phyloP scores from a whole-genome alignment of 2,888 invertebrate genomes.

The Chrysina gloriosa region DNA sequence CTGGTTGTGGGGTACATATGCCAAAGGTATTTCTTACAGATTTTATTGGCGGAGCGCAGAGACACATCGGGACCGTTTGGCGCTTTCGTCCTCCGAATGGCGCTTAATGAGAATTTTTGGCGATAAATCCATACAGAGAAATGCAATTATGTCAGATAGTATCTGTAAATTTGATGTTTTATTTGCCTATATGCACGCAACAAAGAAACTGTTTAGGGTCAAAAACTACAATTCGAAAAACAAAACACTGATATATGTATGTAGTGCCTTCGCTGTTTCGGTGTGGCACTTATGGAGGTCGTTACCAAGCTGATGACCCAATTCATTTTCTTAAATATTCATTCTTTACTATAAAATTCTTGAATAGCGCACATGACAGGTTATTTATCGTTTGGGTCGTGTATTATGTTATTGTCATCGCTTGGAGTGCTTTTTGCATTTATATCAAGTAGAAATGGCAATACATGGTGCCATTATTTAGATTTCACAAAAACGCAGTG shows the following conservation, averaged over 20 bases:
- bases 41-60: conserved; percentile 4
- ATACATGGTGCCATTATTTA: no score
- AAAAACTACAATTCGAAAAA: not conserved
- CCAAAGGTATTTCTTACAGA: conserved; percentile 10
- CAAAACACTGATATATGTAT: not conserved
- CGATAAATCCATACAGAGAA: not conserved
- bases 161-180: conserved; percentile 1
- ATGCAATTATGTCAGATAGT: conserved; percentile 1
- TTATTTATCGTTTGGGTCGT: no score
- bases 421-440: no score
- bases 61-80: not conserved
- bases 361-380: no score
- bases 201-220: not conserved
- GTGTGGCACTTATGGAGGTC: no score
- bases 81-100: not conserved
- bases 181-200: not conserved
- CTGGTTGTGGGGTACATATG: conserved; percentile 6
- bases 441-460: no score
- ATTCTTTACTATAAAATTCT: no score
- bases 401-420: no score
- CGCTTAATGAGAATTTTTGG: conserved; percentile 2
- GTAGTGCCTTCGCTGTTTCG: no score
- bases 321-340: no score
- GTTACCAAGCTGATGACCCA: no score
- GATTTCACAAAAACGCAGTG: no score